Evolutionary conservation across 2,888 invertebrate genomes (phyloP), one percentile per base, ranked within the genome.

Genomic region (Ormyrus labotus): DNA sequence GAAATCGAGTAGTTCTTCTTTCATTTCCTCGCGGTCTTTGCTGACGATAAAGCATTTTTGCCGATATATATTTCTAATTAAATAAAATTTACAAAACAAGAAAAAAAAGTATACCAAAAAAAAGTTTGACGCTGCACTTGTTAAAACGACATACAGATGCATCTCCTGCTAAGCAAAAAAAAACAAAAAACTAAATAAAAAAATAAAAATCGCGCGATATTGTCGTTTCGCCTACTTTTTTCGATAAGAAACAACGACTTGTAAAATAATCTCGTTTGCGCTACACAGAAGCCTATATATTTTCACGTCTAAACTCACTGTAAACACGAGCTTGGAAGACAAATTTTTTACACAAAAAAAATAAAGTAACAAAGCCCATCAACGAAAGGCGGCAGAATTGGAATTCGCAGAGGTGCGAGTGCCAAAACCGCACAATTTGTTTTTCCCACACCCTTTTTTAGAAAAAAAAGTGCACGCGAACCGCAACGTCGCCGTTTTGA

Each of bases 131-230:
- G 60, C 63, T 81, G 77, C 81, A 78, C 73, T 73, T 70, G 69
- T 81, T 73, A 64, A 53, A 71, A 55, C n/a, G 68, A 78, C 3
- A 34, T 73, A 55, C 81, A 65, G 77, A 78, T 78, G 77, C 73
- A 78, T 47, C 13, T n/a, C 68, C 76, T 75, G 34, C 34, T 34
- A 34, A 34, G 34, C 34, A 34, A 19, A 34, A 34, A 34, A 34
- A 34, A 34, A 34, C 0, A 34, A 34, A 34, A 34, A 34, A 34
- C 2, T 34, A 34, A 34, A 34, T 72, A 51, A 34, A 48, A 34
- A n/a, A 51, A 51, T 10, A 63, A 50, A 63, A 50, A 71, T 61
- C 9, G 55, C 48, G 71, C 72, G 64, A 65, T 68, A 73, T 73
- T 68, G 72, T 72, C 57, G 78, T 72, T 78, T 67, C 72, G 61